A percentile compares a stretch with the other conserved stretches of the same genome.
Evolutionary conservation across 1,140 invertebrate species (phyloP).

Genomic region (Oedothorax gibbosus): DNA sequence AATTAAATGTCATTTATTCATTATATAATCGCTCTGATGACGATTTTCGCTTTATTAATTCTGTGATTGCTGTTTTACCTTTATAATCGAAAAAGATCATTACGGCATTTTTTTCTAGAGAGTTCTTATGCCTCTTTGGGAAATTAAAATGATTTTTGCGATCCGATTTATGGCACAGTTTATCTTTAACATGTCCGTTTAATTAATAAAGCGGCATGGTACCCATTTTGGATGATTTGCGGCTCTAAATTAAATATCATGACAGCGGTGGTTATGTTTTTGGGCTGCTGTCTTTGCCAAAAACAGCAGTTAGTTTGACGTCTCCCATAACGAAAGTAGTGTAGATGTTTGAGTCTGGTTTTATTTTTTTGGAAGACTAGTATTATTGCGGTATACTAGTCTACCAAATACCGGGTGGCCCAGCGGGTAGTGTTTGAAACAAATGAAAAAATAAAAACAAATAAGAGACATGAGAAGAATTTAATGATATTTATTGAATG

Average conservation of each 20-base stretch:
- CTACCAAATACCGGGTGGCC: no score
- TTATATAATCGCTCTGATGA: conserved; percentile 53
- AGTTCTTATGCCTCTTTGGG: conserved; percentile 1
- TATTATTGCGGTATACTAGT: no score
- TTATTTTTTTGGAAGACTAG: no score
- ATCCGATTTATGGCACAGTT: conserved; percentile 35
- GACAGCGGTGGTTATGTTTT: conserved; percentile 5
- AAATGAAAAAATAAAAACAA: no score
- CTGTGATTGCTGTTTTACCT: conserved; percentile 49
- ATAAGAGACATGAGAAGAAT: no score
- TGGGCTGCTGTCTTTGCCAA: not conserved
- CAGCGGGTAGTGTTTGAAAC: no score
- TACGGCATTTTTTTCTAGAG: conserved; percentile 21
- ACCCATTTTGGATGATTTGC: not conserved
- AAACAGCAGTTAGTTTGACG: not conserved
- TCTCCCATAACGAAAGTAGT: no score
- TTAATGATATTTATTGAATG: no score
- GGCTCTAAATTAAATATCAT: no score
- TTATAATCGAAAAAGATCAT: conserved; percentile 53
- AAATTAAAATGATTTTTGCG: conserved; percentile 48
- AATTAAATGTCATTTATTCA: conserved; percentile 61
- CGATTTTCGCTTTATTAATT: conserved; percentile 59
- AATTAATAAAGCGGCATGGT: conserved; percentile 42
- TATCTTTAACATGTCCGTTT: conserved; percentile 52
- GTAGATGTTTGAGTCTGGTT: no score